Conservation (phyloP, 2,797 vertebrate genomes). For the Streptopelia turtur region DNA sequence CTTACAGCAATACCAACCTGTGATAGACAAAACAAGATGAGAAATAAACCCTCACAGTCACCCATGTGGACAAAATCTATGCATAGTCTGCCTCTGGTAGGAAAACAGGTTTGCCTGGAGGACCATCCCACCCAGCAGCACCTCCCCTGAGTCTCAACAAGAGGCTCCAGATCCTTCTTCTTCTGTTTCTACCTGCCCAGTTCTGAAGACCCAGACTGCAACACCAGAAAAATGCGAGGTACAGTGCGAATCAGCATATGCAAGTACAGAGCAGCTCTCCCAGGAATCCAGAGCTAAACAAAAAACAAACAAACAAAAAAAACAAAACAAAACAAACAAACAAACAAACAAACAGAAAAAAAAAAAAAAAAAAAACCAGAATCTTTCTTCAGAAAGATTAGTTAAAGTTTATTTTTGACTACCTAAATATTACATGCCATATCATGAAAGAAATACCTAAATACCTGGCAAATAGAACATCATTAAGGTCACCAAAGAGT, state of each 20-base stretch:
- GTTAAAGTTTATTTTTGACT: background rate
- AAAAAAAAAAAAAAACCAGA: no score
- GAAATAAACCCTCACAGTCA: background rate
- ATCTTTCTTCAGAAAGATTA: background rate
- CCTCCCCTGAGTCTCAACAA: background rate
- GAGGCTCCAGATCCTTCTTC: background rate
- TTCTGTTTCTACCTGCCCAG: background rate
- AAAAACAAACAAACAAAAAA: background rate
- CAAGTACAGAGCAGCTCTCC: background rate
- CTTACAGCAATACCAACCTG: background rate
- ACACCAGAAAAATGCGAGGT: background rate
- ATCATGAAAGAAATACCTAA: background rate
- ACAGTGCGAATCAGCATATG: rapidly evolving
- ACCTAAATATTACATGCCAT: background rate
- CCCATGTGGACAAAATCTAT: rapidly evolving
- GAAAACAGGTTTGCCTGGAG: background rate
- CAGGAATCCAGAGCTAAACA: background rate
- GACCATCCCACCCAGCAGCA: no score
- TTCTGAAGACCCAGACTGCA: background rate
- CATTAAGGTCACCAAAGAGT: background rate
- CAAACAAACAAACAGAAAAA: no score
- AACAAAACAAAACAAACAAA: no score
- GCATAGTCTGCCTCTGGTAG: background rate
- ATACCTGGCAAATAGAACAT: background rate
- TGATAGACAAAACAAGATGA: background rate